Base-by-base conservation (phyloP, 37 sponge, comb jelly and placozoan species). In the Amphimedon queenslandica region DNA sequence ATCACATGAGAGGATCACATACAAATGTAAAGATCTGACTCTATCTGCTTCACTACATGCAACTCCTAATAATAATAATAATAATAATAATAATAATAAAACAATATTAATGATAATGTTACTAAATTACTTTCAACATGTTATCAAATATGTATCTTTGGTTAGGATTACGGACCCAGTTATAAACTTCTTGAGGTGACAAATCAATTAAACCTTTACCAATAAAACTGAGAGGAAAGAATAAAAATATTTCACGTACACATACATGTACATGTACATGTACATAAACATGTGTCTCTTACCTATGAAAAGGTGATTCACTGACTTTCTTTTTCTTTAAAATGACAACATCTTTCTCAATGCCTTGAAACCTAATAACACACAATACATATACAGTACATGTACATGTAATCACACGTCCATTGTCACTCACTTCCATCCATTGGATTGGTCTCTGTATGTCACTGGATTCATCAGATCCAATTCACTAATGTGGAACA, bases 1-100 rank as follows among this genome's bases (percentile, higher is more conserved):
- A n/a, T n/a, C n/a, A n/a, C n/a, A n/a, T n/a, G 33, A 67, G 0
- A 34, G 39, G 2, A 11, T 40, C 0, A 79, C 89, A 83, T 51
- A 88, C 89, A 79, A 29, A 88, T 83, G 53, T 88, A 88, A 27
- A 88, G 71, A 20, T 71, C 89, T 2, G 72, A 70, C 10, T 83
- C 84, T 29, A 88, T 42, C 27, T 69, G 70, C 67, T 78, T 72
- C 10, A 88, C 84, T 41, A 88, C 58, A 40, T 83, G 81, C 32
- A 88, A 35, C 24, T 82, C 80, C 89, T 88, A 31, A 58, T 25
- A 8, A 4, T 35, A 39, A 6, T 4, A 5, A 67, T 10, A 36
- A 31, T 35, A 67, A 35, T 10, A 23, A 11, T 18, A 10, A 67
- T 67, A 23, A 6, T 37, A 23, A 10, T 58, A 42, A 60, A n/a